Evolutionary conservation across 2,888 invertebrate species (phyloP).

Genomic region (Netelia inedita): DNA sequence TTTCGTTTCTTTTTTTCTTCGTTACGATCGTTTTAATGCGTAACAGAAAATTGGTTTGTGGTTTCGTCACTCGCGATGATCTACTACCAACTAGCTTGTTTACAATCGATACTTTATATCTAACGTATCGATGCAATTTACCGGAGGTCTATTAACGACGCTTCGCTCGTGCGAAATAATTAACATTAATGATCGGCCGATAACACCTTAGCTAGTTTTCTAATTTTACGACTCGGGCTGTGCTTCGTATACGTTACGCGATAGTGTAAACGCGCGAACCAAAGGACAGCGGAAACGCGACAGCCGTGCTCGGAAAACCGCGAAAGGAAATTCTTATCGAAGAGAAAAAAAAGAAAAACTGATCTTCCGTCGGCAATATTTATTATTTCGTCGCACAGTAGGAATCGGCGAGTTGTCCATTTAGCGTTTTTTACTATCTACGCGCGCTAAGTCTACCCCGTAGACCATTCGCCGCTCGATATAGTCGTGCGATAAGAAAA

Average conservation of each 20-base stretch:
- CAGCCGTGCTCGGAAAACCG: conserved; percentile 11
- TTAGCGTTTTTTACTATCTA: conserved; percentile 25
- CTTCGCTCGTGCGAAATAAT: conserved; percentile 8
- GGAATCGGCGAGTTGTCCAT: conserved; percentile 9
- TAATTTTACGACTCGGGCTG: background rate
- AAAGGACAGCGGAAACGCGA: conserved; percentile 16
- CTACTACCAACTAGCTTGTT: background rate
- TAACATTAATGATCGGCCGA: background rate
- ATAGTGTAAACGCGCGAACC: background rate
- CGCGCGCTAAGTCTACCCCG: background rate
- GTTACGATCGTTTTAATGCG: background rate
- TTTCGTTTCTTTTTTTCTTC: too few relatives aligned
- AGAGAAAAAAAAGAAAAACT: background rate
- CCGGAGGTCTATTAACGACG: background rate
- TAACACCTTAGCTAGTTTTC: background rate
- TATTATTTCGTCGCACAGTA: background rate
- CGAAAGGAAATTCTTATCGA: conserved; percentile 37
- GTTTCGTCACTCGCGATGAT: background rate
- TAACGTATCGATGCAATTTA: conserved; percentile 11
- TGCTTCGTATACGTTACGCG: background rate
- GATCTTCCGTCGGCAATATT: conserved; percentile 18
- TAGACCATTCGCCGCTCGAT: conserved; percentile 18
- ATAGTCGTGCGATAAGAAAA: conserved; percentile 41
- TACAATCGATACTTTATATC: background rate
- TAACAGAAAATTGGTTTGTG: background rate